Base-by-base conservation (phyloP, 2,888 invertebrate species). In the Linnaemya tessellans region DNA sequence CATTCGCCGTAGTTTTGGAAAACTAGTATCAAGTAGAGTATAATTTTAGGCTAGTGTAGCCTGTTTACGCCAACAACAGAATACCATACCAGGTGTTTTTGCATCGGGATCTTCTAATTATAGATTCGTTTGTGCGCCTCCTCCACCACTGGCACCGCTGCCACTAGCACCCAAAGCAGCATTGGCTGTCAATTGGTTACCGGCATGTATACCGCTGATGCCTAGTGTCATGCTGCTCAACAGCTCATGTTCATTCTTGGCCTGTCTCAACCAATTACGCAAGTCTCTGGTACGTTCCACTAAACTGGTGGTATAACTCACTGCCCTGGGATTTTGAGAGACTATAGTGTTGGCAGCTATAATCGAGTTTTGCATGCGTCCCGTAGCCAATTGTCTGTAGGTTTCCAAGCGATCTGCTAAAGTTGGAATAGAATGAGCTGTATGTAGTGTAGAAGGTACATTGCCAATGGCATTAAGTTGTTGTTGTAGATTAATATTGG, bases 261-360 rank as follows among this genome's bases (percentile, higher is more conserved):
- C 93, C 87, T 95, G 95, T 18, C 94, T 93, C 81, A 95, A 90
- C 95, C 95, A 95, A 88, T 95, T 95, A 84, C 95, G 93, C 82
- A 95, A 92, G 88, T 95, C 95, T 77, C 94, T 93, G 1, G 95
- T 95, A 46, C 95, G 93, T 89, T 95, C 95, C 65, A 95, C 95
- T 74, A 95, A 90, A 75, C 94, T 95, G 9, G 95, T 94, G 1
- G 95, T 94, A 25, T 94, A 94, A 71, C 94, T 94, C 35, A 94
- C 94, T 11, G 92, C 92, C 3, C 92, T 88, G 2, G 92, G 91
- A 85, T 90, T 91, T 86, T 92, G 93, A 3, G 92, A 92, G 4
- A 92, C 92, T 43, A 92, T 92, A 3, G 92, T 93, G 62, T 92
- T 92, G 67, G 92, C 92, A 2, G 88, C 88, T 41, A 86, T 73